Percentiles rank a stretch among this genome's conserved stretches.
These are phyloP conservation scores for Ictidomys tridecemlineatus DNA, from an alignment of 2,113 vertebrate species.

Conservation along the genomic window DNA sequence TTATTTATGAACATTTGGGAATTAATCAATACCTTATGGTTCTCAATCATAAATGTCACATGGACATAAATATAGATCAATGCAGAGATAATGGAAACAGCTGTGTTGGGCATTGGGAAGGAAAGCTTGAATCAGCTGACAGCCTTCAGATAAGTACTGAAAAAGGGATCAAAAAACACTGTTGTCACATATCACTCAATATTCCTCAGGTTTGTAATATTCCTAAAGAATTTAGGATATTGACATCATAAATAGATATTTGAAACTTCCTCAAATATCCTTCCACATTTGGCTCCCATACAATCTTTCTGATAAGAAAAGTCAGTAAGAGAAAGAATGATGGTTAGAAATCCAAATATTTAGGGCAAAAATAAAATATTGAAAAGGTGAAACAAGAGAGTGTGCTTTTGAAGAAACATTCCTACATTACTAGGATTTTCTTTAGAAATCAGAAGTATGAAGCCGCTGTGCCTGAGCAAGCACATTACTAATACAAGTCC, in stretches of 20 bases:
- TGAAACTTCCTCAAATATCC: background rate
- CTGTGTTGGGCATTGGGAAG: background rate
- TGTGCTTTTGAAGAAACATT: background rate
- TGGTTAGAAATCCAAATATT: background rate
- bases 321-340: background rate
- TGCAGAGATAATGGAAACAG: background rate
- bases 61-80: background rate
- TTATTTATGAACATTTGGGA: background rate
- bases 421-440: background rate
- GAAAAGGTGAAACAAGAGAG: background rate
- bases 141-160: background rate
- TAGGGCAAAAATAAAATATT: background rate
- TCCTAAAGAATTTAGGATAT: background rate
- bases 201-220: background rate
- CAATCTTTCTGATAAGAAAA: background rate
- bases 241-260: background rate
- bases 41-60: constrained; percentile 40
- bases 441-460: background rate
- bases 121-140: background rate
- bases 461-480: background rate
- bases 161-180: background rate
- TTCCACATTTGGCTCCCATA: background rate
- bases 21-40: background rate
- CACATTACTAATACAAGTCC: background rate
- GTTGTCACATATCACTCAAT: background rate